phyloP scores from a whole-genome alignment of 2,888 invertebrate species.

The Clunio marinus region DNA sequence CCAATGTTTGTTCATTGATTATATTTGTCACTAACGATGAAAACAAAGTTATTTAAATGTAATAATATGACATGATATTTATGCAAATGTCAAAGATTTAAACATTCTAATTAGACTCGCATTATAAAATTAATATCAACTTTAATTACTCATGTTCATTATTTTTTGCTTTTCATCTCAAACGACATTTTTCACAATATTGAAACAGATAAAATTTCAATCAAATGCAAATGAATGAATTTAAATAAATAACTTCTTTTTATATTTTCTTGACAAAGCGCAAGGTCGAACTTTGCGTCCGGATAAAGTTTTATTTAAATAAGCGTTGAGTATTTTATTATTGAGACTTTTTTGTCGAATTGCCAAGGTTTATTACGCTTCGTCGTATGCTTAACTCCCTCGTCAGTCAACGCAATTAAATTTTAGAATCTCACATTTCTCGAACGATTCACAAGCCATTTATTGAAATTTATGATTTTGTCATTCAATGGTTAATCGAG shows the following conservation, averaged over 20 bases:
- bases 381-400: not conserved
- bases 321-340: conserved; percentile 29
- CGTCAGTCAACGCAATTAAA: conserved; percentile 15
- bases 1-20: no score
- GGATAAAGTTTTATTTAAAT: not conserved
- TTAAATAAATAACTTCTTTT: conserved; percentile 22
- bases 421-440: not conserved
- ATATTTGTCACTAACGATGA: no score
- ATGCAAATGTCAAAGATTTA: no score
- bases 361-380: conserved; percentile 32
- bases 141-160: no score
- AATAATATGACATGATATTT: no score
- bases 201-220: conserved; percentile 34
- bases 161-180: not conserved
- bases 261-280: no score
- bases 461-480: not conserved
- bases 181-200: conserved; percentile 6
- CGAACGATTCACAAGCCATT: not conserved
- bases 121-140: no score
- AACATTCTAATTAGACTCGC: no score
- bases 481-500: not conserved
- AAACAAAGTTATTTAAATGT: no score
- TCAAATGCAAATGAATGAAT: conserved; percentile 30
- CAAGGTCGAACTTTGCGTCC: not conserved
- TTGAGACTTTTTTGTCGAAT: conserved; percentile 35